A percentile compares a stretch with the other conserved stretches of the same genome.
phyloP scores from a whole-genome alignment of 2,888 invertebrate genomes.

The Eilema depressum region DNA sequence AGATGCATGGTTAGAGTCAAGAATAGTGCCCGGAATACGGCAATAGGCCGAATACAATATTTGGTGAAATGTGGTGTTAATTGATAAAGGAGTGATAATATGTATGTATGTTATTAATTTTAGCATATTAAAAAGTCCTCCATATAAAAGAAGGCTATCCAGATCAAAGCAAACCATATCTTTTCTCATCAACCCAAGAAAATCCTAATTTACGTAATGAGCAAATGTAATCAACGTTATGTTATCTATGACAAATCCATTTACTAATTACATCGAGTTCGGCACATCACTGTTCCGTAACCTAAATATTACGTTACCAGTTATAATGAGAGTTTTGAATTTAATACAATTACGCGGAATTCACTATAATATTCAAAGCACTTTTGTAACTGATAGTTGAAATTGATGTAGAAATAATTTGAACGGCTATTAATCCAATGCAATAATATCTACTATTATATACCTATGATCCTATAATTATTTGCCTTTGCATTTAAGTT shows the following conservation, averaged over 20 bases:
- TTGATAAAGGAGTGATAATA: too few species aligned
- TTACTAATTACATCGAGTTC: conserved; percentile 44
- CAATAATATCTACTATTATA: too few species aligned
- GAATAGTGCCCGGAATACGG: too few species aligned
- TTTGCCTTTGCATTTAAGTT: too few species aligned
- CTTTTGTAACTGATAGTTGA: background rate
- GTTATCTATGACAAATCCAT: conserved; percentile 50
- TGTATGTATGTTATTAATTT: too few species aligned
- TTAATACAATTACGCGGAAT: conserved; percentile 22
- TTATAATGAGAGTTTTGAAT: conserved; percentile 30
- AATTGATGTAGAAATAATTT: background rate
- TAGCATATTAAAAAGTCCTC: background rate
- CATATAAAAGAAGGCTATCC: background rate
- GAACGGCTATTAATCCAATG: too few species aligned
- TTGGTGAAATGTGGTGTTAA: too few species aligned
- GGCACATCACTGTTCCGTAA: conserved; percentile 22
- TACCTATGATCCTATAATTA: too few species aligned
- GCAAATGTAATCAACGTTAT: conserved; percentile 48
- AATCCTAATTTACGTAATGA: conserved; percentile 37
- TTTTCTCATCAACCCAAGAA: conserved; percentile 21
- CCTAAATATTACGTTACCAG: conserved; percentile 33
- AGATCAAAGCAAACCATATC: background rate
- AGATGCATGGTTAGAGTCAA: too few species aligned
- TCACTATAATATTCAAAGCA: conserved; percentile 28
- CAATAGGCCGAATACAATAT: too few species aligned